Conservation (phyloP, 2,888 invertebrate genomes). For the Nymphalis polychloros region DNA sequence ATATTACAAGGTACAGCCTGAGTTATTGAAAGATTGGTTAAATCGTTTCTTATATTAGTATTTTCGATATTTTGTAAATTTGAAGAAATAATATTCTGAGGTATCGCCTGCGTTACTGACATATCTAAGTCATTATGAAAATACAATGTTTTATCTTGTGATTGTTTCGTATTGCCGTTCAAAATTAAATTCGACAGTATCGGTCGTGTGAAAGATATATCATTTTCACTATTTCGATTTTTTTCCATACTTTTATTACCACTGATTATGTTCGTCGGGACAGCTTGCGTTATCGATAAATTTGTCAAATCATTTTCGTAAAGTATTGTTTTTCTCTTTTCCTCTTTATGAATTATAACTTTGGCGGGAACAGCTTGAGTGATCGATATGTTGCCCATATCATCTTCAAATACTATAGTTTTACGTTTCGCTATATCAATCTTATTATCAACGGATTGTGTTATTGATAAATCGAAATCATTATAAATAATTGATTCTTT, state of each 20-base stretch:
- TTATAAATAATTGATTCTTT: conserved; percentile 30
- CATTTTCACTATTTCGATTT: conserved; percentile 41
- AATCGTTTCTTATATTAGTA: not conserved
- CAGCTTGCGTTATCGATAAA: conserved; percentile 45
- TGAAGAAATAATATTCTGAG: conserved; percentile 21
- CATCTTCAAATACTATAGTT: conserved; percentile 46
- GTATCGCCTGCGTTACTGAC: conserved; percentile 48
- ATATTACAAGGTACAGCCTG: too few relatives aligned
- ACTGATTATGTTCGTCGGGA: conserved; percentile 35
- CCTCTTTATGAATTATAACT: conserved; percentile 31
- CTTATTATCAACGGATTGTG: conserved; percentile 27
- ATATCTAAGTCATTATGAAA: conserved; percentile 44
- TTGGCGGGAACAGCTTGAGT: conserved; percentile 44
- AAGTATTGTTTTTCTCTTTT: conserved; percentile 42
- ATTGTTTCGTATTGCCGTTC: conserved; percentile 10
- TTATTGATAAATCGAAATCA: conserved; percentile 37
- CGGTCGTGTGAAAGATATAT: conserved; percentile 51
- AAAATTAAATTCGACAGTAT: conserved; percentile 43
- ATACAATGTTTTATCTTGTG: conserved; percentile 25
- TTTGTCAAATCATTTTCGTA: conserved; percentile 42
- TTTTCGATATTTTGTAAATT: not conserved
- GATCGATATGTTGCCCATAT: conserved; percentile 48
- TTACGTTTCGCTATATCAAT: conserved; percentile 37
- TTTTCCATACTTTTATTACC: conserved; percentile 23
- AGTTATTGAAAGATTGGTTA: conserved; percentile 25